Percentiles rank a stretch among this genome's conserved stretches.
Evolutionary conservation across 2,888 invertebrate species (phyloP).

Genomic region (Dendrolimus houi): DNA sequence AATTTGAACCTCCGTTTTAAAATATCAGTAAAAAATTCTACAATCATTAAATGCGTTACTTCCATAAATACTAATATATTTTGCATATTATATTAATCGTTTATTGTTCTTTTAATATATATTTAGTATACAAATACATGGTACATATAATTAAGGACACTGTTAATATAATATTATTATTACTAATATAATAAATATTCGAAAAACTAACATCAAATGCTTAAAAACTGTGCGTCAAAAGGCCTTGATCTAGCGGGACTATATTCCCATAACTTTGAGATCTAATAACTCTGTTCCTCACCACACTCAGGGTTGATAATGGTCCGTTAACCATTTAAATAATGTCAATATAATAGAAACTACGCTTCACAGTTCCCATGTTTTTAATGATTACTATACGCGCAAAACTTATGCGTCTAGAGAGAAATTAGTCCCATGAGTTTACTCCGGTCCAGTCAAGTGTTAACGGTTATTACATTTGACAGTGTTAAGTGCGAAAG

Average conservation of each 20-base stretch:
- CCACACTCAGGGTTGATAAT: background rate
- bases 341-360: too few relatives aligned
- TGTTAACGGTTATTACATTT: too few relatives aligned
- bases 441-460: too few relatives aligned
- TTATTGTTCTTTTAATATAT: slow-evolving; percentile 18
- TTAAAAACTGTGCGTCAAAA: slow-evolving; percentile 29
- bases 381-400: too few relatives aligned
- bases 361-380: too few relatives aligned
- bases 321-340: background rate
- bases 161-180: slow-evolving; percentile 23
- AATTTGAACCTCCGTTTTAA: background rate
- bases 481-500: too few relatives aligned
- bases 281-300: slow-evolving; percentile 3
- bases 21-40: background rate
- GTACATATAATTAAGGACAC: slow-evolving; percentile 29
- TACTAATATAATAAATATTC: slow-evolving; percentile 18
- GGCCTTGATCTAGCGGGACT: slow-evolving; percentile 34
- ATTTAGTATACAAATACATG: slow-evolving; percentile 19
- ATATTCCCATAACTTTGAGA: slow-evolving; percentile 20
- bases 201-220: slow-evolving; percentile 26
- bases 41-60: background rate
- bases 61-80: slow-evolving; percentile 14
- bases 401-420: too few relatives aligned
- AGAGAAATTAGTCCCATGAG: too few relatives aligned
- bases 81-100: slow-evolving; percentile 7